Evolutionary conservation across 2,113 vertebrate species (phyloP).

Genomic region (Microcebus jonahi): DNA sequence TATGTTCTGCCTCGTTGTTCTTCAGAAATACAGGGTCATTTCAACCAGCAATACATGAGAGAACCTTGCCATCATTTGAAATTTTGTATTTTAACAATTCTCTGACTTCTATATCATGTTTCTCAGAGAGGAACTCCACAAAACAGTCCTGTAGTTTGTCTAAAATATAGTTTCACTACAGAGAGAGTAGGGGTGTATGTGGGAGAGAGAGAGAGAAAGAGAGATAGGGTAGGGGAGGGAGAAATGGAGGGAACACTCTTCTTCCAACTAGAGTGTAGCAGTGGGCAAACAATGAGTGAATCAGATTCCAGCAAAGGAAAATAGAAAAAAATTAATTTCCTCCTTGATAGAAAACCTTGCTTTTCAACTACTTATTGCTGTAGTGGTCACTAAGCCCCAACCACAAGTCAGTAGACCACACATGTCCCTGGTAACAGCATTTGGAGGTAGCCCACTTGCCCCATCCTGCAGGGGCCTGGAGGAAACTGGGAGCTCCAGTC

Average conservation of each 20-base stretch:
- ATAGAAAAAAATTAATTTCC: not conserved
- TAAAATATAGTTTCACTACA: not conserved
- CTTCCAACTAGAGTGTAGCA: not conserved
- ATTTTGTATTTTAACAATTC: not conserved
- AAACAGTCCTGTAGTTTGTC: not conserved
- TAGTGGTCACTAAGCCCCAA: not conserved
- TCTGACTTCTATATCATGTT: not conserved
- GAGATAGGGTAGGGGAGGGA: fast-evolving
- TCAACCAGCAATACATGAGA: not conserved
- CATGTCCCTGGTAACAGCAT: not conserved
- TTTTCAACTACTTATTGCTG: not conserved
- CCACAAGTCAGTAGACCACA: not conserved
- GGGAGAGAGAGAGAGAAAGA: too few relatives aligned
- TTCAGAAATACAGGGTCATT: not conserved
- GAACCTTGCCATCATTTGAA: not conserved
- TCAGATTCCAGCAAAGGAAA: not conserved
- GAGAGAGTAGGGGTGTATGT: not conserved
- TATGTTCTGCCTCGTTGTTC: not conserved
- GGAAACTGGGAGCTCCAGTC: not conserved
- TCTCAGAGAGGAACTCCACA: not conserved
- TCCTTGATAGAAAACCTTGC: not conserved
- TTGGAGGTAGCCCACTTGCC: too few relatives aligned
- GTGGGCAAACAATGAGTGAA: not conserved
- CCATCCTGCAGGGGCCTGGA: not conserved
- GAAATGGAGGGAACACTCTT: not conserved